Percentiles rank a stretch among this genome's conserved stretches.
These are phyloP conservation scores for Clitarchus hookeri DNA, from an alignment of 2,888 invertebrate genomes.

Conservation along the genomic window DNA sequence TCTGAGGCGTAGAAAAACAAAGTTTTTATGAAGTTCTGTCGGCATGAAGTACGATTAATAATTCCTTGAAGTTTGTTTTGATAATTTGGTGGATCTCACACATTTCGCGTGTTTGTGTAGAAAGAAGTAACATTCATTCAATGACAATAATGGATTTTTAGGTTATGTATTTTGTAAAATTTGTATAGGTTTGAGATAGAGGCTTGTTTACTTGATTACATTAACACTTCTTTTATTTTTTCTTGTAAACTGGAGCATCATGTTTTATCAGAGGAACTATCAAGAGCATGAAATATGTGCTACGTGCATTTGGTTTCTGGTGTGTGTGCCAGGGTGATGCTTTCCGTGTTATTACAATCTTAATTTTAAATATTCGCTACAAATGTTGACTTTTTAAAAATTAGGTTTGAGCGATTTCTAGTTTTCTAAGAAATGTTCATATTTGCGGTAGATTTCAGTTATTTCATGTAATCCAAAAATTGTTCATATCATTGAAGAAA, in stretches of 20 bases:
- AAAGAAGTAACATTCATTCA: not conserved
- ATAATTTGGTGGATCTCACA: not conserved
- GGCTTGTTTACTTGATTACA: too few species aligned
- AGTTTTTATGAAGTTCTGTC: not conserved
- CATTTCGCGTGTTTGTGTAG: too few species aligned
- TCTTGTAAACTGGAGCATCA: not conserved
- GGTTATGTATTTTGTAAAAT: too few species aligned
- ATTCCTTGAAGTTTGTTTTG: not conserved
- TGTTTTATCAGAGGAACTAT: not conserved
- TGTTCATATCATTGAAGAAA: too few species aligned
- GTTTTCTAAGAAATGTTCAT: not conserved
- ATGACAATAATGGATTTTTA: not conserved
- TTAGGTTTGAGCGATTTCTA: not conserved
- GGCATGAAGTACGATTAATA: not conserved
- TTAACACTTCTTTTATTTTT: not conserved
- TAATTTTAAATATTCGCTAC: not conserved
- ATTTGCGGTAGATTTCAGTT: not conserved
- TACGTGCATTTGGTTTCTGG: not conserved
- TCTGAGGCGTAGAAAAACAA: not conserved
- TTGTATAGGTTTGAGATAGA: too few species aligned
- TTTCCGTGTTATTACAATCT: not conserved
- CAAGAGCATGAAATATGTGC: not conserved
- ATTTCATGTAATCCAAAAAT: not conserved
- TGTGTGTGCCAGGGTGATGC: not conserved
- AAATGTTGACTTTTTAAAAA: not conserved